phyloP scores from a whole-genome alignment of 1,140 invertebrate genomes.

The Eubasilissa regina region DNA sequence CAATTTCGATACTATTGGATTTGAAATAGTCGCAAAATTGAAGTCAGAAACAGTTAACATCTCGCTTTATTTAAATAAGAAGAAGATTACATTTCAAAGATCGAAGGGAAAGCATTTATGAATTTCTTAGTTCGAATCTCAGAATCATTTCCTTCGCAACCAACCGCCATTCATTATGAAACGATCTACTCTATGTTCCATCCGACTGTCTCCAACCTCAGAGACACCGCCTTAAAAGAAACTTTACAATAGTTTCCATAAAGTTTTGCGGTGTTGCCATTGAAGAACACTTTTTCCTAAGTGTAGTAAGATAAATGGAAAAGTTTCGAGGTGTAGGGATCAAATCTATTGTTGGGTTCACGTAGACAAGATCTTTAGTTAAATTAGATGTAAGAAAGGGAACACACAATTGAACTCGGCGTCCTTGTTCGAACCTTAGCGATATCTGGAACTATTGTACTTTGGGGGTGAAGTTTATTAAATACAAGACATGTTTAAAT shows the following conservation, averaged over 20 bases:
- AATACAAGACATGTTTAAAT: background rate
- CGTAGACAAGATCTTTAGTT: conserved; percentile 47
- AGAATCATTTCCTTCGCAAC: background rate
- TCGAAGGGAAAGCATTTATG: background rate
- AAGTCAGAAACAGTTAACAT: no score
- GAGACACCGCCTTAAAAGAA: conserved; percentile 13
- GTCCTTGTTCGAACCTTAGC: background rate
- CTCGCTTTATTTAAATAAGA: no score
- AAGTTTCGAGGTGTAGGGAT: background rate
- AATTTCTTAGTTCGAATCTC: conserved; percentile 16
- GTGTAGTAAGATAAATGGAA: background rate
- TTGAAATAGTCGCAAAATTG: no score
- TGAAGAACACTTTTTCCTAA: background rate
- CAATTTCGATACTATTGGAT: no score
- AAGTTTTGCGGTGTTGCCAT: background rate
- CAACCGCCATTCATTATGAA: conserved; percentile 22
- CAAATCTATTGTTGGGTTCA: conserved; percentile 44
- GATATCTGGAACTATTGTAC: conserved; percentile 13
- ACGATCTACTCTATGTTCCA: conserved; percentile 1
- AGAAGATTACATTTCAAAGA: background rate
- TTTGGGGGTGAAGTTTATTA: background rate
- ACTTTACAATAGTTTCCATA: background rate
- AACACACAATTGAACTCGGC: conserved; percentile 12
- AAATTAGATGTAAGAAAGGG: conserved; percentile 44
- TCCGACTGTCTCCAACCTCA: background rate